phyloP scores from a whole-genome alignment of 2,888 invertebrate species.

The Dryobota labecula region DNA sequence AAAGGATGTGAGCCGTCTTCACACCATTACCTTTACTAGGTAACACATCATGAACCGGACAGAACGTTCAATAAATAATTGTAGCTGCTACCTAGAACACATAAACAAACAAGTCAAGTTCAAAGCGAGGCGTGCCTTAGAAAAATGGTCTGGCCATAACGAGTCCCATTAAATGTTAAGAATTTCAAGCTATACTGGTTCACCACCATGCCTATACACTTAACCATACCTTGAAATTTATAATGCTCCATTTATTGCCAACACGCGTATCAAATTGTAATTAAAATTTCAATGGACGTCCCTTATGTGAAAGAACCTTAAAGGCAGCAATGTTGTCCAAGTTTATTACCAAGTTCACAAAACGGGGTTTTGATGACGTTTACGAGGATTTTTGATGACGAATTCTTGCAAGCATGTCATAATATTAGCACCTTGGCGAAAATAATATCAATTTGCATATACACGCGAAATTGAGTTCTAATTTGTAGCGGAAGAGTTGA shows the following conservation, averaged over 20 bases:
- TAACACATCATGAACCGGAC: neutral
- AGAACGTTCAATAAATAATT: constrained; percentile 23
- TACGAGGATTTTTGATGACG: constrained; percentile 33
- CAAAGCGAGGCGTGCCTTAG: constrained; percentile 19
- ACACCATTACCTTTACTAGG: constrained; percentile 10
- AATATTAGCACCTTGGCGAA: constrained; percentile 45
- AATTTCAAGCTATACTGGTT: constrained; percentile 34
- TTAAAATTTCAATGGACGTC: constrained; percentile 2
- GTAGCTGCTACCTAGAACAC: constrained; percentile 23
- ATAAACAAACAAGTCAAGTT: constrained; percentile 43
- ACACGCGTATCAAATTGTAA: neutral
- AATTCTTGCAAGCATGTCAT: constrained; percentile 41
- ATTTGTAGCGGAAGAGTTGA: constrained; percentile 1
- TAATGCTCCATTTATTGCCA: constrained; percentile 5
- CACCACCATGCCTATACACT: constrained; percentile 2
- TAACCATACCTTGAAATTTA: neutral
- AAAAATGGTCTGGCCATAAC: constrained; percentile 46
- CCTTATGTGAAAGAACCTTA: neutral
- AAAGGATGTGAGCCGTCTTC: constrained; percentile 1
- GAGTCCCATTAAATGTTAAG: constrained; percentile 31
- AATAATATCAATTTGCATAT: constrained; percentile 32
- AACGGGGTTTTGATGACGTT: constrained; percentile 38
- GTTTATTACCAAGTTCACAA: constrained; percentile 38
- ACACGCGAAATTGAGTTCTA: constrained; percentile 34
- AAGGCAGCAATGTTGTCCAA: neutral